A percentile compares a stretch with the other conserved stretches of the same genome.
phyloP scores from a whole-genome alignment of 2,888 invertebrate genomes.

The Mythimna pallens region DNA sequence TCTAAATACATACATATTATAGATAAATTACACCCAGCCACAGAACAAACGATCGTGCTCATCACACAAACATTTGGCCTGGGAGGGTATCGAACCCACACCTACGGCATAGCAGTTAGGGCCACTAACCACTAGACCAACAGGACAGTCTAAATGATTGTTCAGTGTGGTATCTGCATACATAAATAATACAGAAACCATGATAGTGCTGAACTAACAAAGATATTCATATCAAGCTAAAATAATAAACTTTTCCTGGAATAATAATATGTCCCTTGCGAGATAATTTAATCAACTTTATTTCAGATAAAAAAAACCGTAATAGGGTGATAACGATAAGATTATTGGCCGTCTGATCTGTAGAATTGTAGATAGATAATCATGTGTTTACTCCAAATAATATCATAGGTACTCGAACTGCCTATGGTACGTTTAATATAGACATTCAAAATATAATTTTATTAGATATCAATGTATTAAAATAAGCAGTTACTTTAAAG shows the following conservation, averaged over 20 bases:
- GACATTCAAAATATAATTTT: background rate
- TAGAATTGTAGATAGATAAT: background rate
- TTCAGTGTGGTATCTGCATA: background rate
- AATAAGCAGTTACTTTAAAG: background rate
- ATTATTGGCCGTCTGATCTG: background rate
- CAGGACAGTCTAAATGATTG: too few relatives aligned
- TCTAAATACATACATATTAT: too few relatives aligned
- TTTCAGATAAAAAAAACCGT: background rate
- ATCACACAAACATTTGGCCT: too few relatives aligned
- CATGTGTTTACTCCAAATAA: constrained; percentile 2
- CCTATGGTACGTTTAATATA: background rate
- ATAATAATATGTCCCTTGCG: too few relatives aligned
- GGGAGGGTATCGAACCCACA: too few relatives aligned
- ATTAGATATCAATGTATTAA: background rate
- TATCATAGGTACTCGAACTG: too few relatives aligned
- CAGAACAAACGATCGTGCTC: too few relatives aligned
- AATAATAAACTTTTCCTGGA: background rate
- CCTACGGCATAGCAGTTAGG: too few relatives aligned
- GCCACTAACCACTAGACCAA: too few relatives aligned
- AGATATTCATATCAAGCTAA: background rate
- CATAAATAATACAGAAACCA: background rate
- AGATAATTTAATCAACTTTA: constrained; percentile 1
- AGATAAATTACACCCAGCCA: too few relatives aligned
- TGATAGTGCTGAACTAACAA: background rate
- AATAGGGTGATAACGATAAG: constrained; percentile 4